Base-by-base conservation (phyloP, 2,888 invertebrate species). In the Scaptomyza reducta region DNA sequence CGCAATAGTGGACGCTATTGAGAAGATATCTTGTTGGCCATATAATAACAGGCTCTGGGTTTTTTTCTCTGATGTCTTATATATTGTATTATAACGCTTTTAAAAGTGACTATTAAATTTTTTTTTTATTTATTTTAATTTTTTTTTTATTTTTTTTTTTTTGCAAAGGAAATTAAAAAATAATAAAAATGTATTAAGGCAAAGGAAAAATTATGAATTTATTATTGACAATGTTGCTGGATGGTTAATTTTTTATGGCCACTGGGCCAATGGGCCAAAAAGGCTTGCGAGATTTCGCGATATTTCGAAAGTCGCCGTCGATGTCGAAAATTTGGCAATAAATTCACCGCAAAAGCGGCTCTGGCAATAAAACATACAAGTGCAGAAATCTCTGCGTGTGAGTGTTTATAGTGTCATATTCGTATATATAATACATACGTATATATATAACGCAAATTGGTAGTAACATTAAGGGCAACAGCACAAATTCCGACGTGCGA, bases 101-200 rank as follows among this genome's bases (percentile, higher is more conserved):
- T 72, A 66, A 58, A 74, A 77, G 67, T 53, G 67, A 77, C 77
- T 66, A 27, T 44, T 42, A n/a, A n/a, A n/a, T 44, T 56, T 40
- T 44, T 42, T 44, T 56, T 33, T 35, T 29, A 27, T 50, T 50
- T 56, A 42, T 58, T 55, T 41, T 31, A 45, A 31, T 54, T 49
- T 44, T 22, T 27, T 44, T 50, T 53, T 40, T 44, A 29, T 54
- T 46, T 53, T 44, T 51, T 53, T 54, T 44, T 53, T 57, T 45
- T 50, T 74, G 59, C 76, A 86, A 56, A 67, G 53, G 67, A 79
- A 76, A 82, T 82, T 87, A 82, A 87, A 82, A 87, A 87, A 82
- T 75, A 85, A 87, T 82, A 82, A 82, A 82, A 85, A 82, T 85
- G 61, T 87, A 87, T 82, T 85, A 85, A 82, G 88, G 86, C 86